phyloP scores from a whole-genome alignment of 2,113 vertebrate species.

The Protomyctophum bolini region DNA sequence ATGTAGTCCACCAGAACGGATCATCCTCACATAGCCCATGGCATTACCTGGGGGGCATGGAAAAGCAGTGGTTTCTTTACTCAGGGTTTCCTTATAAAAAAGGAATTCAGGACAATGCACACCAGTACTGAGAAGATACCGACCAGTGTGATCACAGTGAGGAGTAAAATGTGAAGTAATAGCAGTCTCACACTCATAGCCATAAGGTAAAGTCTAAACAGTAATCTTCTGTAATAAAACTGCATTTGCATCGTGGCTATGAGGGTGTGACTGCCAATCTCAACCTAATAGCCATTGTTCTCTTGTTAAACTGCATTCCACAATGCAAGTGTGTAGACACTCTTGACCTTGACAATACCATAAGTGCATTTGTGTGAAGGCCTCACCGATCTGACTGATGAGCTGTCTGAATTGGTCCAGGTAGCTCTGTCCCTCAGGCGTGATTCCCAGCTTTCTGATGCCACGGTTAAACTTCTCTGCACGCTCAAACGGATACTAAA shows the following conservation, averaged over 20 bases:
- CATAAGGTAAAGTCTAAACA: too few relatives aligned
- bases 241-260: too few relatives aligned
- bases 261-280: too few relatives aligned
- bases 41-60: slow-evolving; percentile 85
- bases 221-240: too few relatives aligned
- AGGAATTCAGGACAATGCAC: neutral
- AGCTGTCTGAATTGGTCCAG: slow-evolving; percentile 98
- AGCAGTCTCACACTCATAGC: too few relatives aligned
- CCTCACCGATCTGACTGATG: slow-evolving; percentile 97
- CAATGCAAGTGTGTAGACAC: too few relatives aligned
- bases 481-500: slow-evolving; percentile 96
- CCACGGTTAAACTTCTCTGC: slow-evolving; percentile 99
- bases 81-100: neutral
- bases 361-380: neutral
- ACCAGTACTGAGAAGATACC: too few relatives aligned
- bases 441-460: slow-evolving; percentile 96
- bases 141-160: too few relatives aligned
- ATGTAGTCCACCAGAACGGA: slow-evolving; percentile 96
- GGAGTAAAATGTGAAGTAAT: too few relatives aligned
- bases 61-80: neutral
- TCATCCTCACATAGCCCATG: slow-evolving; percentile 98
- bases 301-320: too few relatives aligned
- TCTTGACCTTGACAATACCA: neutral
- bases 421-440: slow-evolving; percentile 97
- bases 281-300: too few relatives aligned